A percentile compares a stretch with the other conserved stretches of the same genome.
phyloP scores from a whole-genome alignment of 2,113 vertebrate species.

The Hippolais icterina region DNA sequence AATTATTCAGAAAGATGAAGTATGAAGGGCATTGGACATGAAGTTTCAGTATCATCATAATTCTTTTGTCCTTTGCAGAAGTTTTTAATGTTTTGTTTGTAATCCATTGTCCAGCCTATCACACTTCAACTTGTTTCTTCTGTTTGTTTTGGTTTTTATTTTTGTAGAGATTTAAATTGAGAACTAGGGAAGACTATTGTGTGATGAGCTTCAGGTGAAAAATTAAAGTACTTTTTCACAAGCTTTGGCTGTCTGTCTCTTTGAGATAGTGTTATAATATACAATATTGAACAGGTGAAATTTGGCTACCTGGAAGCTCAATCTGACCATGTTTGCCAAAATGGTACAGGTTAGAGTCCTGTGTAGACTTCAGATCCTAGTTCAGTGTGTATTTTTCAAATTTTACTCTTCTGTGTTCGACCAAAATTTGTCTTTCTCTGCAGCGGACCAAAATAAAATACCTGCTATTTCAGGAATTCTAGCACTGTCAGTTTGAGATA shows the following conservation, averaged over 20 bases:
- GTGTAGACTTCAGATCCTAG: neutral
- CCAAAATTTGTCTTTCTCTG: neutral
- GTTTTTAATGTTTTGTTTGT: neutral
- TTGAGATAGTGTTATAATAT: neutral
- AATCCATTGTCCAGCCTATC: neutral
- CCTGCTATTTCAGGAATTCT: neutral
- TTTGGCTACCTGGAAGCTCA: neutral
- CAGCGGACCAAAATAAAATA: neutral
- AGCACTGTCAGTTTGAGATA: neutral
- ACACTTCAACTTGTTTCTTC: neutral
- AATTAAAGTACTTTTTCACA: neutral
- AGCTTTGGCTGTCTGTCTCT: neutral
- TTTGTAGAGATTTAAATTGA: neutral
- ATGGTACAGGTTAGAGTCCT: neutral
- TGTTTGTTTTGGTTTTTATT: neutral
- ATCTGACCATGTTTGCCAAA: neutral
- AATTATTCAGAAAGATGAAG: neutral
- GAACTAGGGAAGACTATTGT: neutral
- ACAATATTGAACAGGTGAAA: neutral
- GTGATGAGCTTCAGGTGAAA: neutral
- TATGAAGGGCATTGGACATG: neutral
- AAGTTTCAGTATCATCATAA: neutral
- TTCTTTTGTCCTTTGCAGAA: neutral
- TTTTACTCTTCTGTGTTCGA: neutral
- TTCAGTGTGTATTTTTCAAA: neutral